These are phyloP conservation scores for Pachyseris speciosa DNA, from an alignment of 64 coral and sea anemone genomes.

Conservation along the genomic window DNA sequence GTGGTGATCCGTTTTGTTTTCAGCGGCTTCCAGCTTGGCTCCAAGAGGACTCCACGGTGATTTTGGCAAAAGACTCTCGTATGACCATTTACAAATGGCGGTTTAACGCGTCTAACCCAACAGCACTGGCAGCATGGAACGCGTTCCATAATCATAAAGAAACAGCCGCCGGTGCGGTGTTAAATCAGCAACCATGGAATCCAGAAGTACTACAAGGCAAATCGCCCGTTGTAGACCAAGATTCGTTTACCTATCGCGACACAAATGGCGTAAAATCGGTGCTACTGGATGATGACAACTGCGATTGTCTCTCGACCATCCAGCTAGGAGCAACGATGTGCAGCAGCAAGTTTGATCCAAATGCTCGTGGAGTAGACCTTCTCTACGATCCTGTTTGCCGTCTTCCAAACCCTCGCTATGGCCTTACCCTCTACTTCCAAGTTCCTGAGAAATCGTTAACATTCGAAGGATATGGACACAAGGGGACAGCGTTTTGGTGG, in stretches of 20 bases:
- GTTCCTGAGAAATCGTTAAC: slow-evolving; percentile 18
- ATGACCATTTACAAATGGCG: slow-evolving; percentile 4
- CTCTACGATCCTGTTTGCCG: slow-evolving; percentile 59
- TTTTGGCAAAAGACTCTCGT: slow-evolving; percentile 6
- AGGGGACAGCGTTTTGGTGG: slow-evolving; percentile 86
- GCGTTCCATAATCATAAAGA: background rate
- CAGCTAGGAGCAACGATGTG: slow-evolving; percentile 63
- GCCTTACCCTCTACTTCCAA: slow-evolving; percentile 56
- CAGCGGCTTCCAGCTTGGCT: slow-evolving; percentile 41
- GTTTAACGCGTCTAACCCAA: slow-evolving; percentile 25
- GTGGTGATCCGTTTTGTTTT: slow-evolving; percentile 35
- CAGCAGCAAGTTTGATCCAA: background rate
- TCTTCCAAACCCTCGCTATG: slow-evolving; percentile 60
- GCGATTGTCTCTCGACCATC: slow-evolving; percentile 71
- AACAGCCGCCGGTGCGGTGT: background rate
- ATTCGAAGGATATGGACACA: slow-evolving; percentile 59
- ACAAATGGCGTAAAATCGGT: slow-evolving; percentile 60
- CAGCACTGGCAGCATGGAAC: background rate
- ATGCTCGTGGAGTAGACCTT: slow-evolving; percentile 47
- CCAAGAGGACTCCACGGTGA: slow-evolving; percentile 6
- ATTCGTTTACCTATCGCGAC: slow-evolving; percentile 63
- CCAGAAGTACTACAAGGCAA: slow-evolving; percentile 32
- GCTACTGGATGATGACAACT: slow-evolving; percentile 76
- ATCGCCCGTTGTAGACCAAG: slow-evolving; percentile 43
- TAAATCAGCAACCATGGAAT: background rate